Evolutionary conservation across 2,797 vertebrate species (phyloP).

Genomic region (Siniperca undulata): DNA sequence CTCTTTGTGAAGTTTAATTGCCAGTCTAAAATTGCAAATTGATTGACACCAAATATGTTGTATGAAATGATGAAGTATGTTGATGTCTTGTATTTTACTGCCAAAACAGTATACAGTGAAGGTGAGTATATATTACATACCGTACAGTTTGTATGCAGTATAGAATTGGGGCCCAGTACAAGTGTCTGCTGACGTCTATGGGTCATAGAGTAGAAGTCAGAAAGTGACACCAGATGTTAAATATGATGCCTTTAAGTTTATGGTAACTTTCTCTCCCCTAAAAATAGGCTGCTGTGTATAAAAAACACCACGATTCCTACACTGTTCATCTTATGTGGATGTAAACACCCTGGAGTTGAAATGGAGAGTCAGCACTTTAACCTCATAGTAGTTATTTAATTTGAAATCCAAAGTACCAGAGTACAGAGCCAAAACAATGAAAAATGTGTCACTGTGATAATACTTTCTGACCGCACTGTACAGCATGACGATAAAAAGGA

Average conservation of each 20-base stretch:
- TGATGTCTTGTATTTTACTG: background rate
- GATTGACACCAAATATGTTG: background rate
- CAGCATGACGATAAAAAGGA: conserved; percentile 37
- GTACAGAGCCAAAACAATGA: conserved; percentile 37
- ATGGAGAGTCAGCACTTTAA: conserved; percentile 43
- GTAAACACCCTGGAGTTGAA: conserved; percentile 36
- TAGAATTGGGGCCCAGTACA: background rate
- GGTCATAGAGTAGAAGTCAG: background rate
- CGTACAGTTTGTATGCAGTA: background rate
- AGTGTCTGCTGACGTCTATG: background rate
- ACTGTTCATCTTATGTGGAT: conserved; percentile 25
- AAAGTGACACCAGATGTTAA: conserved; percentile 11
- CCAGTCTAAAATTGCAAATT: background rate
- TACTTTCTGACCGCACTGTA: conserved; percentile 22
- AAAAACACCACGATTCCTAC: background rate
- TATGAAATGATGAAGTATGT: background rate
- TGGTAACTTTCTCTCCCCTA: background rate
- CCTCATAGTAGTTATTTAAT: conserved; percentile 31
- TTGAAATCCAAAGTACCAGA: conserved; percentile 18
- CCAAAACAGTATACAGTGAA: background rate
- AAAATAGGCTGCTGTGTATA: background rate
- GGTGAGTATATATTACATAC: background rate
- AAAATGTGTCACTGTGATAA: conserved; percentile 40
- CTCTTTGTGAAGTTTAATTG: background rate
- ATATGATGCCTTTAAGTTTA: conserved; percentile 26